phyloP scores from a whole-genome alignment of 2,113 vertebrate genomes.

The Poecilia latipinna region DNA sequence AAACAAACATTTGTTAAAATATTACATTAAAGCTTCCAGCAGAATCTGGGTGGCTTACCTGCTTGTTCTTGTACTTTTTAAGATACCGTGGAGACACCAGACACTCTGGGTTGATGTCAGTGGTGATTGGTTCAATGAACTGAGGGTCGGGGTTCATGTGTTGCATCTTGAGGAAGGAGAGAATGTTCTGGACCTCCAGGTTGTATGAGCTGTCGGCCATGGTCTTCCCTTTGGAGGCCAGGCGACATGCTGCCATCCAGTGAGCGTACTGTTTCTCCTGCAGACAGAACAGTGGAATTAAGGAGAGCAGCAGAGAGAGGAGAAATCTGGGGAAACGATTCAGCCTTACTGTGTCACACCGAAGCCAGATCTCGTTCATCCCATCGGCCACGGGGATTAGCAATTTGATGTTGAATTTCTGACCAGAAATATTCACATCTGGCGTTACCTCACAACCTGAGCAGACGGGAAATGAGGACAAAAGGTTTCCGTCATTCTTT shows the following conservation, averaged over 20 bases:
- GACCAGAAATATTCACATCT: constrained; percentile 98
- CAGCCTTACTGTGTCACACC: constrained; percentile 89
- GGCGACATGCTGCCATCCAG: constrained; percentile 98
- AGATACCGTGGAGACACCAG: constrained; percentile 97
- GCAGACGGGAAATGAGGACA: constrained; percentile 24
- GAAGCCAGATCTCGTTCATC: constrained; percentile 99
- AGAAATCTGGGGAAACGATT: not conserved
- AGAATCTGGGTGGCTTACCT: constrained; percentile 78
- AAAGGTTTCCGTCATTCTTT: constrained; percentile 27
- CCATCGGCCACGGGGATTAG: constrained; percentile 97
- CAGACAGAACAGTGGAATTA: not conserved
- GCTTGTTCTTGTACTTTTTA: constrained; percentile 98
- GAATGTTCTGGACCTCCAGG: constrained; percentile 97
- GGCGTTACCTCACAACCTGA: constrained; percentile 98
- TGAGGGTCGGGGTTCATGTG: constrained; percentile 97
- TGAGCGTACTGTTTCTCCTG: constrained; percentile 98
- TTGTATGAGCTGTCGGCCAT: constrained; percentile 99
- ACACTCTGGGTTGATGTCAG: constrained; percentile 95
- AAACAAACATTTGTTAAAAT: no score
- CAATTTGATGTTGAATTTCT: constrained; percentile 99
- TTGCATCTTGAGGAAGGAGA: constrained; percentile 99
- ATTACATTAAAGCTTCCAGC: not conserved
- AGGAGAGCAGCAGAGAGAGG: not conserved
- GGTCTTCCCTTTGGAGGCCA: constrained; percentile 98
- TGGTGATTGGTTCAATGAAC: constrained; percentile 92